phyloP scores from a whole-genome alignment of 2,797 vertebrate species.

The Rhinichthys osculus region DNA sequence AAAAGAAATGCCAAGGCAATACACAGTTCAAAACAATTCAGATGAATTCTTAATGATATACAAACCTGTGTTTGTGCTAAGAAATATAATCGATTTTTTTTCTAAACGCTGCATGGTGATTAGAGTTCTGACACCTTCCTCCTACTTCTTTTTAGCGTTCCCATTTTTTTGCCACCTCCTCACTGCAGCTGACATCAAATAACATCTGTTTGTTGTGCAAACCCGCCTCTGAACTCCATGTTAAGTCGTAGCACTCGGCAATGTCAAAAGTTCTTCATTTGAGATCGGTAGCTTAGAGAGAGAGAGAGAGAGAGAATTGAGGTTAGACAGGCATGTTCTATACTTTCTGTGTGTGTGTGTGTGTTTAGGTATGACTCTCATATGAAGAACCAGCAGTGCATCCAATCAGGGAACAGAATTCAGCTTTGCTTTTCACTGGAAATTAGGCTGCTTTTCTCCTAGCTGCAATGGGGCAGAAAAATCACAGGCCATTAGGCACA shows the following conservation, averaged over 20 bases:
- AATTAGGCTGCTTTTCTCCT: conserved; percentile 44
- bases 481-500: conserved; percentile 57
- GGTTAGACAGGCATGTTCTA: conserved; percentile 41
- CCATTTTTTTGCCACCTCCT: conserved; percentile 42
- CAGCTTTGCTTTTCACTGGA: conserved; percentile 40
- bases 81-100: conserved; percentile 25
- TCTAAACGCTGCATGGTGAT: conserved; percentile 13
- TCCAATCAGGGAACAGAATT: conserved; percentile 54
- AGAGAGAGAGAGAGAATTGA: conserved; percentile 10
- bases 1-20: conserved; percentile 27
- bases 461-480: conserved; percentile 49
- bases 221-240: conserved; percentile 74
- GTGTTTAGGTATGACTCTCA: conserved; percentile 40
- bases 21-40: background rate
- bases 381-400: conserved; percentile 47
- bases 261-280: conserved; percentile 77
- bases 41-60: background rate
- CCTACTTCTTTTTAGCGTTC: conserved; percentile 29
- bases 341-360: conserved; percentile 58
- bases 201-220: conserved; percentile 74
- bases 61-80: conserved; percentile 19
- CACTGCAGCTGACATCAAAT: conserved; percentile 62
- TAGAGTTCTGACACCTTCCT: conserved; percentile 44
- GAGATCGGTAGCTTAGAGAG: conserved; percentile 56
- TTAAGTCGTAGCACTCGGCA: conserved; percentile 79